A percentile compares a stretch with the other conserved stretches of the same genome.
Conservation (phyloP, 2,888 invertebrate genomes). For the Physocephala rufipes region DNA sequence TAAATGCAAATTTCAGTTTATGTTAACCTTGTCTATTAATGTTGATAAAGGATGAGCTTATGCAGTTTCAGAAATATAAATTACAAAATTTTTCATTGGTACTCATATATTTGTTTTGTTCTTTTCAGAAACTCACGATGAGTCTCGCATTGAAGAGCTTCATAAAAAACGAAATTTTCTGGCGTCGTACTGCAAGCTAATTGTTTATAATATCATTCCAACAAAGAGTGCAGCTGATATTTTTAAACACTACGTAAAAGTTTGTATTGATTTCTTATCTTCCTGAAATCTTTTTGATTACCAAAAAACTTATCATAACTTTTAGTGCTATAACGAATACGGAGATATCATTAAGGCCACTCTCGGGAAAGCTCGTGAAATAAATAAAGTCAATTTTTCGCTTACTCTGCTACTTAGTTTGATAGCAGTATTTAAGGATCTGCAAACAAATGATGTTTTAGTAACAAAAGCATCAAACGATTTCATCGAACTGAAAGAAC, state of each 20-base stretch:
- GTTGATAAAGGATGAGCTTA: no score
- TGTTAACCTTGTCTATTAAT: no score
- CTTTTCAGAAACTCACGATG: conserved; percentile 83
- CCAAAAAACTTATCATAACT: background rate
- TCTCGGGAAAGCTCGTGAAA: conserved; percentile 94
- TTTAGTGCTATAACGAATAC: conserved; percentile 94
- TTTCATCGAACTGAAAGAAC: conserved; percentile 91
- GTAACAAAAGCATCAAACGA: conserved; percentile 80
- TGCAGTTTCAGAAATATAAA: no score
- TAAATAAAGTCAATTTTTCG: conserved; percentile 96
- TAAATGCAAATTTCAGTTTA: no score
- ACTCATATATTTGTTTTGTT: conserved; percentile 39
- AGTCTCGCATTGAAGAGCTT: conserved; percentile 95
- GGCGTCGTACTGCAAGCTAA: conserved; percentile 96
- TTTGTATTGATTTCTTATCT: conserved; percentile 56
- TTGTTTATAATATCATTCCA: conserved; percentile 96
- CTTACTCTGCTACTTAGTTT: conserved; percentile 93
- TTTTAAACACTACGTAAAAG: conserved; percentile 97
- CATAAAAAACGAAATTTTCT: conserved; percentile 96
- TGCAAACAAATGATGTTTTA: conserved; percentile 67
- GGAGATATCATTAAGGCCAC: conserved; percentile 98
- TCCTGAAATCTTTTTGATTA: no score
- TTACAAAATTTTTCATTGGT: no score
- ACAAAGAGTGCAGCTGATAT: conserved; percentile 92
- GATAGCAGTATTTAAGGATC: conserved; percentile 84